Percentiles rank a stretch among this genome's conserved stretches.
phyloP scores from a whole-genome alignment of 2,888 invertebrate genomes.

The Sclerodermus sp. region DNA sequence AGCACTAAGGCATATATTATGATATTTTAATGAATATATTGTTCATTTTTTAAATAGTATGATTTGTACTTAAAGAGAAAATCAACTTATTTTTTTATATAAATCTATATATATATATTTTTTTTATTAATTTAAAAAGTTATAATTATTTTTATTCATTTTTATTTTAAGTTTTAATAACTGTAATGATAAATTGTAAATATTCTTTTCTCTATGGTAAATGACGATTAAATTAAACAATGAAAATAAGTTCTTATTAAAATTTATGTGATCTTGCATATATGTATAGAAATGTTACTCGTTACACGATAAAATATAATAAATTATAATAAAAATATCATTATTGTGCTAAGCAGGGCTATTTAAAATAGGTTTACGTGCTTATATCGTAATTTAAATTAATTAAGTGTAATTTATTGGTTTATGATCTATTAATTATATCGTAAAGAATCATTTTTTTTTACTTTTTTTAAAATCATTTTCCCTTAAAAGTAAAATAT shows the following conservation, averaged over 20 bases:
- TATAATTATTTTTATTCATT: neutral
- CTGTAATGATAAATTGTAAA: too few species aligned
- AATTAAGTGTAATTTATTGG: too few species aligned
- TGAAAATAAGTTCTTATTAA: neutral
- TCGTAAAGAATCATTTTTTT: neutral
- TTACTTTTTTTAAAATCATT: neutral
- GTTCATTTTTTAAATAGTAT: neutral
- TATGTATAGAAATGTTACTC: neutral
- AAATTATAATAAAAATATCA: neutral
- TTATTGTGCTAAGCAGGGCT: neutral
- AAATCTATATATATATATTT: too few species aligned
- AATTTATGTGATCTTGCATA: neutral
- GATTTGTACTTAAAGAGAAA: neutral
- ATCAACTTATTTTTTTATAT: constrained; percentile 1
- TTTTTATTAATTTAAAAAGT: too few species aligned
- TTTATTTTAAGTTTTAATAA: neutral
- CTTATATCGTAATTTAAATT: neutral
- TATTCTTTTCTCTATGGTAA: too few species aligned
- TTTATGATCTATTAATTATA: too few species aligned
- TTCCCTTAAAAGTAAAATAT: neutral
- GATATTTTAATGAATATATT: too few species aligned
- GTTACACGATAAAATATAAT: neutral
- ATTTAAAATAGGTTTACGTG: neutral
- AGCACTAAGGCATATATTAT: too few species aligned
- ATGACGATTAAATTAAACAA: neutral